phyloP scores from a whole-genome alignment of 2,113 vertebrate species.

The Bambusicola thoracicus region DNA sequence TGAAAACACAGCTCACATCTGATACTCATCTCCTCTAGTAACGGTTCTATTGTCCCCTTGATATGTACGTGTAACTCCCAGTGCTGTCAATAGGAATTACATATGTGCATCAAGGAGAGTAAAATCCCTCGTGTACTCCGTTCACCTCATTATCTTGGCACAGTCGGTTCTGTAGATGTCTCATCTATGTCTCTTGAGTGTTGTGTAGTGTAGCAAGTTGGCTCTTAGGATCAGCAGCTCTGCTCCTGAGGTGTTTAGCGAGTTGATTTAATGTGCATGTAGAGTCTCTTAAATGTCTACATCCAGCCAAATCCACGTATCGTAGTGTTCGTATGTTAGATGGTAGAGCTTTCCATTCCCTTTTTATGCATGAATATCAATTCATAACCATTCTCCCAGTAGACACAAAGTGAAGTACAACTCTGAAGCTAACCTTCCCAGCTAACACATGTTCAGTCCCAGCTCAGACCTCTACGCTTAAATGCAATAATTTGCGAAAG shows the following conservation, averaged over 20 bases:
- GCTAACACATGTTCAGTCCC: not conserved
- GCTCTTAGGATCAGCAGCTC: conserved; percentile 52
- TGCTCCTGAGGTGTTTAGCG: conserved; percentile 55
- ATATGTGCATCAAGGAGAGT: not conserved
- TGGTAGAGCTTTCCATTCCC: not conserved
- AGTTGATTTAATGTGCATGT: conserved; percentile 5
- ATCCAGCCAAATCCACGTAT: not conserved
- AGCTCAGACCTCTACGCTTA: not conserved
- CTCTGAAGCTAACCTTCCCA: not conserved
- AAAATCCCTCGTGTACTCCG: not conserved
- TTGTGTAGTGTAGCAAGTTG: conserved; percentile 1
- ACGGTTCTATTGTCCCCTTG: conserved; percentile 46
- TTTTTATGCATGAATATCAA: not conserved
- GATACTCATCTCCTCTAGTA: conserved; percentile 45
- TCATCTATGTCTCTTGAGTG: conserved; percentile 38
- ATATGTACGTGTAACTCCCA: conserved; percentile 39
- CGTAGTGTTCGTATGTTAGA: not conserved
- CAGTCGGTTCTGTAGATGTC: conserved; percentile 34
- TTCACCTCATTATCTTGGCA: conserved; percentile 14
- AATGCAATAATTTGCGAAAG: not conserved
- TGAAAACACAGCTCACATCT: conserved; percentile 41
- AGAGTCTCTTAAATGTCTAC: not conserved
- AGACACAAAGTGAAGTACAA: not conserved
- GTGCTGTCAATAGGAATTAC: conserved; percentile 62
- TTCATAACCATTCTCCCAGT: not conserved